These are phyloP conservation scores for Hirundichthys speculiger DNA, from an alignment of 2,113 vertebrate genomes.

Conservation along the genomic window DNA sequence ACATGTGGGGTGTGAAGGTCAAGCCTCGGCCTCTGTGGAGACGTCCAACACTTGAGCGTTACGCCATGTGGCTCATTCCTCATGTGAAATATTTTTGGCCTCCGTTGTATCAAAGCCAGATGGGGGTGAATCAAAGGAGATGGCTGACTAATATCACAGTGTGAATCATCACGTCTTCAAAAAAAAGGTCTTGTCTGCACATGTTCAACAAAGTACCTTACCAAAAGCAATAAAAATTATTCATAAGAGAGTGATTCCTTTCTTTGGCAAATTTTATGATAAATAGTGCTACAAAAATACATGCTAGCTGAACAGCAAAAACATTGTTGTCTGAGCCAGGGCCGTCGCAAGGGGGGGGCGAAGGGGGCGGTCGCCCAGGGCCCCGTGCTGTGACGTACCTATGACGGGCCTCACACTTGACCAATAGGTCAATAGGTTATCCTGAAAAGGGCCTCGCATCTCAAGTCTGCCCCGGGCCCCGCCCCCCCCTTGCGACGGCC, in stretches of 20 bases:
- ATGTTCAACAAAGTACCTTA: neutral
- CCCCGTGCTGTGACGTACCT: too few species aligned
- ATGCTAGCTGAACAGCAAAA: too few species aligned
- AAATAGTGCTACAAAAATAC: neutral
- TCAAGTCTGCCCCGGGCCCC: too few species aligned
- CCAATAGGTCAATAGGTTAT: too few species aligned
- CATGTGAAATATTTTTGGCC: slow-evolving; percentile 49
- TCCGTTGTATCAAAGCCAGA: slow-evolving; percentile 57
- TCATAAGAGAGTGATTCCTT: neutral
- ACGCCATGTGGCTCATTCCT: slow-evolving; percentile 41
- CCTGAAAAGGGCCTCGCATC: too few species aligned
- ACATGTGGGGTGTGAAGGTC: slow-evolving; percentile 38
- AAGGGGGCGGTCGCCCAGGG: too few species aligned
- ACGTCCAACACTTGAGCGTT: slow-evolving; percentile 23
- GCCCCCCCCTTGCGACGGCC: too few species aligned
- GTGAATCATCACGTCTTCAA: slow-evolving; percentile 67
- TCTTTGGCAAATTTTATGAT: neutral
- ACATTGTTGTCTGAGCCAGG: too few species aligned
- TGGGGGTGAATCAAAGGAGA: slow-evolving; percentile 69
- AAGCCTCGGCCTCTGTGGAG: slow-evolving; percentile 10
- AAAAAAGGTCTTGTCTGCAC: slow-evolving; percentile 13
- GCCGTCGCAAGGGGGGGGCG: too few species aligned
- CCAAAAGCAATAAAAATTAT: neutral
- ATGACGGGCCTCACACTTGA: too few species aligned
- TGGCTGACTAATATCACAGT: slow-evolving; percentile 62